phyloP scores from a whole-genome alignment of 2,888 invertebrate genomes.

The Muscina levida region DNA sequence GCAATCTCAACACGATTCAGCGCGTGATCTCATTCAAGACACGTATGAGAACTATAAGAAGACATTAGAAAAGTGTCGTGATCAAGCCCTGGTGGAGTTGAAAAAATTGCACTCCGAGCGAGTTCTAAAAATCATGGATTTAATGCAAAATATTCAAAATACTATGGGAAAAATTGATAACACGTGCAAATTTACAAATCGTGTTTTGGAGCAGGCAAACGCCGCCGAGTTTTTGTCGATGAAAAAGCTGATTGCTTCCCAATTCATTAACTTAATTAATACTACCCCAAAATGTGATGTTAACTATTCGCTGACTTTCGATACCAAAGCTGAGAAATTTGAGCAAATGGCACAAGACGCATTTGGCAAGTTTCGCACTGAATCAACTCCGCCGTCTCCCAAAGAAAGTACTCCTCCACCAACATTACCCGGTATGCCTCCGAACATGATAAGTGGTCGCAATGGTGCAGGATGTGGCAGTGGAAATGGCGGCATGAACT shows the following conservation, averaged over 20 bases:
- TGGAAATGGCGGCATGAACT: slow-evolving; percentile 68
- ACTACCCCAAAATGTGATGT: slow-evolving; percentile 91
- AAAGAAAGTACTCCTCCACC: slow-evolving; percentile 81
- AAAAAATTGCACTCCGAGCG: slow-evolving; percentile 90
- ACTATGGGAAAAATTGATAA: slow-evolving; percentile 91
- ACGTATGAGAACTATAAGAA: slow-evolving; percentile 90
- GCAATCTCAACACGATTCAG: slow-evolving; percentile 92
- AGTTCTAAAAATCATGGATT: slow-evolving; percentile 94
- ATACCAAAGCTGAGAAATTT: slow-evolving; percentile 89
- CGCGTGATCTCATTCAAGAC: slow-evolving; percentile 90
- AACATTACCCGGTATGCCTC: slow-evolving; percentile 81
- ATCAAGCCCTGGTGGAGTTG: slow-evolving; percentile 87
- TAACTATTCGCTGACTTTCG: slow-evolving; percentile 89
- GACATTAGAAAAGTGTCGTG: slow-evolving; percentile 89
- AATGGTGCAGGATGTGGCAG: slow-evolving; percentile 50
- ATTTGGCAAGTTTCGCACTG: slow-evolving; percentile 88
- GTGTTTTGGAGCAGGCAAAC: slow-evolving; percentile 91
- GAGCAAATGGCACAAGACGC: slow-evolving; percentile 86
- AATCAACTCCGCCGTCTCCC: slow-evolving; percentile 80
- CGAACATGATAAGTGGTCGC: slow-evolving; percentile 71
- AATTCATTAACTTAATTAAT: slow-evolving; percentile 88
- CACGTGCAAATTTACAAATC: slow-evolving; percentile 91
- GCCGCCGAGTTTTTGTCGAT: slow-evolving; percentile 91
- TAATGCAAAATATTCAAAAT: slow-evolving; percentile 90
- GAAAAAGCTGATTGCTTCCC: slow-evolving; percentile 88